These are phyloP conservation scores for Drosophila formosana DNA, from an alignment of 2,888 invertebrate species.

Conservation along the genomic window DNA sequence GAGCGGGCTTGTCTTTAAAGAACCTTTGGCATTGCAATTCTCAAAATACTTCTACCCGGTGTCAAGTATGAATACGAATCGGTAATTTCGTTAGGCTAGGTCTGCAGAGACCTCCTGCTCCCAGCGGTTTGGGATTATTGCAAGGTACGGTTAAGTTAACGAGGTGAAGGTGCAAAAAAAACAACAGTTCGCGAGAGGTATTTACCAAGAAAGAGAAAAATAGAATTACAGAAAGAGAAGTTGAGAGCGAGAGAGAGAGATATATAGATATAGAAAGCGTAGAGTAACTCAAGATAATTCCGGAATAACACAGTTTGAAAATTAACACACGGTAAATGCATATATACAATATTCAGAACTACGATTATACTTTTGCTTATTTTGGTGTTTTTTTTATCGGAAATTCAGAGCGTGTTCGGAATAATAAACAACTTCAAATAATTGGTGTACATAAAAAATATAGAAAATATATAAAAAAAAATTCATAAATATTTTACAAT, in stretches of 20 bases:
- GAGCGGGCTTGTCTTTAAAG: conserved; percentile 79
- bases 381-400: conserved; percentile 8
- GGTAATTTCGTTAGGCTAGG: conserved; percentile 51
- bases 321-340: conserved; percentile 70
- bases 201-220: conserved; percentile 47
- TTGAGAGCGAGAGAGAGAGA: conserved; percentile 56
- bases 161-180: conserved; percentile 57
- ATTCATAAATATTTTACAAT: conserved; percentile 59
- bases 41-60: conserved; percentile 64
- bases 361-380: conserved; percentile 43
- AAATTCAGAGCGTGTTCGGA: conserved; percentile 54
- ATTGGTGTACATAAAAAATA: conserved; percentile 48
- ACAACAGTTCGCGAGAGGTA: conserved; percentile 66
- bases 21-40: conserved; percentile 55
- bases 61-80: conserved; percentile 46
- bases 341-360: conserved; percentile 79
- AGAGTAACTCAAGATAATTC: conserved; percentile 79
- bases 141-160: conserved; percentile 54
- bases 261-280: conserved; percentile 47
- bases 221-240: conserved; percentile 37
- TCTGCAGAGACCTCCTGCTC: conserved; percentile 80
- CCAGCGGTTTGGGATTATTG: conserved; percentile 72
- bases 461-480: conserved; percentile 43
- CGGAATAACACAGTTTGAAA: conserved; percentile 83
- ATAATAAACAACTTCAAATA: conserved; percentile 58